Percentiles rank a stretch among this genome's conserved stretches.
These are phyloP conservation scores for Catharus minimus DNA, from an alignment of 2,113 vertebrate genomes.

Conservation along the genomic window DNA sequence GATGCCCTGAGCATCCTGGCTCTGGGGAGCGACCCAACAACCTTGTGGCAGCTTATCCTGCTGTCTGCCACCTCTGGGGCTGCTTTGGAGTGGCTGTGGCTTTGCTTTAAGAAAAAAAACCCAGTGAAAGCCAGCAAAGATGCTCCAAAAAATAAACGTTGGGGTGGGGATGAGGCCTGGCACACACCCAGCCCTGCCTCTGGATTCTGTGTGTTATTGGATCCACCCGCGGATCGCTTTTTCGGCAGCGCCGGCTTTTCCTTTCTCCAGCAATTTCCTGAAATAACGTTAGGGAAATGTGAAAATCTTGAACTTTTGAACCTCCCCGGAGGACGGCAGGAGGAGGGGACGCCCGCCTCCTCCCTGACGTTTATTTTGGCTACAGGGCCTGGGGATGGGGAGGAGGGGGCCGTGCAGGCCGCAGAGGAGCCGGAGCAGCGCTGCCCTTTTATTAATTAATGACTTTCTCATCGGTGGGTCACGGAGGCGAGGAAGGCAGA, in stretches of 20 bases:
- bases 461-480: slow-evolving; percentile 30
- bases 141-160: neutral
- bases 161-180: neutral
- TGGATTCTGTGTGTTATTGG: neutral
- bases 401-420: neutral
- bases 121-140: accelerated
- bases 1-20: neutral
- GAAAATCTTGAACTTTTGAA: slow-evolving; percentile 52
- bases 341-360: slow-evolving; percentile 13
- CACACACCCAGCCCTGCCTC: neutral
- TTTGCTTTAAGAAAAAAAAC: neutral
- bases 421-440: neutral
- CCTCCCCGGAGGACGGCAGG: slow-evolving; percentile 61
- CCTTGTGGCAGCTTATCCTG: accelerated
- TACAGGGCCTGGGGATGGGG: neutral
- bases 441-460: slow-evolving; percentile 44
- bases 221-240: neutral
- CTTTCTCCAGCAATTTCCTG: slow-evolving; percentile 44
- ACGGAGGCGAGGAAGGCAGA: slow-evolving; percentile 7
- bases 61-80: accelerated
- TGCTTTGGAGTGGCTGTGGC: accelerated
- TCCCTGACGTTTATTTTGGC: slow-evolving; percentile 62
- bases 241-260: slow-evolving; percentile 30
- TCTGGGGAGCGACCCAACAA: accelerated
- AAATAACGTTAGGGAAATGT: slow-evolving; percentile 36